Conservation (phyloP, 2,888 invertebrate genomes). For the Ischnura elegans region DNA sequence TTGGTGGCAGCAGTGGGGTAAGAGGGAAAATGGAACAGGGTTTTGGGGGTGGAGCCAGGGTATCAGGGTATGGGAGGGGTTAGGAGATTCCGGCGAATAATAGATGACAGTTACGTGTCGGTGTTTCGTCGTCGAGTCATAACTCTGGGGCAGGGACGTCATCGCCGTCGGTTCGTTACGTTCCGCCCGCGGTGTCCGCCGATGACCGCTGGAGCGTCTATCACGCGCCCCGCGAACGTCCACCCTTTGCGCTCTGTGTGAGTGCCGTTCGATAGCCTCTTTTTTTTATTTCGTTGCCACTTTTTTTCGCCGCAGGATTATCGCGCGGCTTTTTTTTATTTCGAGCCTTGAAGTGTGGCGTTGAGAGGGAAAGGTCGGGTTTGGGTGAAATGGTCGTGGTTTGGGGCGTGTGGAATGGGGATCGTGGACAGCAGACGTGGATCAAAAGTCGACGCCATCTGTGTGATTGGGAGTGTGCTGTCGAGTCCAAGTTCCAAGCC, state of each 20-base stretch:
- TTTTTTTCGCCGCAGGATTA: not conserved
- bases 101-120: slow-evolving; percentile 65
- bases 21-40: too few species aligned
- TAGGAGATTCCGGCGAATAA: slow-evolving; percentile 52
- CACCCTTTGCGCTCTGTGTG: not conserved
- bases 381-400: not conserved
- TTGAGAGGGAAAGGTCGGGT: not conserved
- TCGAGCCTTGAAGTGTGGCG: not conserved
- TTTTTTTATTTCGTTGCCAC: not conserved
- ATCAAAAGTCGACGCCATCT: slow-evolving; percentile 19
- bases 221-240: not conserved
- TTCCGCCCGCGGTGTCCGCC: not conserved
- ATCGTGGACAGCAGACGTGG: not conserved
- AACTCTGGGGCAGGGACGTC: slow-evolving; percentile 9
- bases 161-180: not conserved
- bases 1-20: too few species aligned
- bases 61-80: not conserved
- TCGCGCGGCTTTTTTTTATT: too few species aligned
- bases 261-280: not conserved
- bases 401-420: not conserved
- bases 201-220: slow-evolving; percentile 2
- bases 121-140: slow-evolving; percentile 62
- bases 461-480: not conserved
- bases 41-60: too few species aligned
- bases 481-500: not conserved